Base-by-base conservation (phyloP, 2,797 vertebrate genomes). In the Hippoglossus hippoglossus region DNA sequence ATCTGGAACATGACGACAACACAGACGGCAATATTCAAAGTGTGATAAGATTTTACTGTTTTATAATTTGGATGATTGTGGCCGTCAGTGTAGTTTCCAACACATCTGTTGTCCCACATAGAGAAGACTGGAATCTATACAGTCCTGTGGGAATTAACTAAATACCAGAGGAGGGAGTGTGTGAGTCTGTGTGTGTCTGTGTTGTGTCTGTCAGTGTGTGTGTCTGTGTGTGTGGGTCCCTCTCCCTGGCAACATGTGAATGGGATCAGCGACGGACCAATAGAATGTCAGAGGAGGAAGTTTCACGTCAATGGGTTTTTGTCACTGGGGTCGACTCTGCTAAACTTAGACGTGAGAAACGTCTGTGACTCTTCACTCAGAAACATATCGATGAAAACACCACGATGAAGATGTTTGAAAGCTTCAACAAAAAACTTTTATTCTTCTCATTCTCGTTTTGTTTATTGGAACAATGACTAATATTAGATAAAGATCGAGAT, bases 171-270 rank as follows among this genome's bases (percentile, higher is more conserved):
- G 66, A 64, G 84, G 84, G 89, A 73, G 88, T 62, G 86, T 54
- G 66, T 50, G 60, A 67, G 26, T 68, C 41, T 59, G 59, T 44
- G 84, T 79, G 75, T 80, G 56, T 55, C 19, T 49, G 46, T 54
- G 58, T 34, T 47, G 75, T 80, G 53, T 55, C 5, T n/a, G 46
- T 19, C 4, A 9, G 16, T 19, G 15, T 46, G 41, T 46, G 44
- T 46, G 44, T 46, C 12, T 77, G 31, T 54, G 58, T 34, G 84
- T 78, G 65, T 41, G 75, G 80, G 55, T 55, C 66, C 0, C 56
- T 90, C 61, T 91, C 83, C 90, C 88, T 88, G 87, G 90, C 81
- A 92, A 93, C 92, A 92, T 82, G 9, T 91, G 81, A 87, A 86
- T 75, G 72, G 75, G 79, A 79, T 67, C 76, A 75, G 51, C 2